Percentiles rank a stretch among this genome's conserved stretches.
Conservation (phyloP, 2,888 invertebrate genomes). For the Syrphus vitripennis region DNA sequence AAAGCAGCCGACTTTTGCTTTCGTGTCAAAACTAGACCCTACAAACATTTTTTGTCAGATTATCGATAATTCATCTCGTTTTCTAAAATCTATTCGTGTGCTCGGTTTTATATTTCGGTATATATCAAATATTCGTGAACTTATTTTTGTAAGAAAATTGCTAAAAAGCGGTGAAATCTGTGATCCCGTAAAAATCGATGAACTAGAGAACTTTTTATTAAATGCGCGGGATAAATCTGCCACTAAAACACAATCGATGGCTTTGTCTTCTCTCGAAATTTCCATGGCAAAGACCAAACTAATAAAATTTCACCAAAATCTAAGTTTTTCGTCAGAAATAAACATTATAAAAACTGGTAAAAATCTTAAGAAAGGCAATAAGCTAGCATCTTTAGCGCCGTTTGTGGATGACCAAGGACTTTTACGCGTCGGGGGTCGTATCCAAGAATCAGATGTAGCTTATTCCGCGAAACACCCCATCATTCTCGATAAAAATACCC, state of each 20-base stretch:
- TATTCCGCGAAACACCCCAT: too few relatives aligned
- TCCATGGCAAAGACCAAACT: background rate
- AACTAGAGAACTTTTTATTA: too few relatives aligned
- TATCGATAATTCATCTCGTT: background rate
- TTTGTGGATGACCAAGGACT: background rate
- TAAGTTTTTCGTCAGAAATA: background rate
- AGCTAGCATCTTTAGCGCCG: too few relatives aligned
- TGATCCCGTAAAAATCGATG: background rate
- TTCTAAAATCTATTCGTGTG: constrained; percentile 1
- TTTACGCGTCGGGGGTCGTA: background rate
- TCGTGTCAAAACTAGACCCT: background rate
- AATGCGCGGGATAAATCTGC: too few relatives aligned
- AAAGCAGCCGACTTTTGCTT: background rate
- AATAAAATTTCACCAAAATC: background rate
- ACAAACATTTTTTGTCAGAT: background rate
- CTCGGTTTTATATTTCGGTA: background rate
- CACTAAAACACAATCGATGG: background rate
- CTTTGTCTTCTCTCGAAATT: background rate
- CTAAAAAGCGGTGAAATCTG: background rate
- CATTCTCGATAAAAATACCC: background rate
- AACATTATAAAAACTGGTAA: background rate
- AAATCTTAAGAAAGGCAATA: background rate
- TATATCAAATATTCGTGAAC: background rate
- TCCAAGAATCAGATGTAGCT: background rate
- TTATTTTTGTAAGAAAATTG: background rate